A percentile compares a stretch with the other conserved stretches of the same genome.
Evolutionary conservation across 2,113 vertebrate genomes (phyloP).

Genomic region (Gymnarchus niloticus): DNA sequence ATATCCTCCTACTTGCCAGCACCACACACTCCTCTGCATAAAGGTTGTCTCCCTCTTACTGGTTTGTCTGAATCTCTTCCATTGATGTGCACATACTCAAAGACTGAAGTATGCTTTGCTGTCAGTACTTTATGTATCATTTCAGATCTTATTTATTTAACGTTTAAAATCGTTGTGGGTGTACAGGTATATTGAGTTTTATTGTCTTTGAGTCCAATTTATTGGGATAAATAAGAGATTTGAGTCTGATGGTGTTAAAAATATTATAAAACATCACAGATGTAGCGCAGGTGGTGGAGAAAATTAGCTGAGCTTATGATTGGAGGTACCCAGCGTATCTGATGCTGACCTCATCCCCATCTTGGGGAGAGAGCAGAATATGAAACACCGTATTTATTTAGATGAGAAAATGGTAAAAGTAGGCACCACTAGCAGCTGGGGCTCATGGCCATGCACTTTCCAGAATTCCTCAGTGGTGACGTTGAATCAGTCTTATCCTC

Average conservation of each 20-base stretch:
- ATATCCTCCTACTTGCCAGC: not conserved
- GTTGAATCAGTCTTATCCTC: not conserved
- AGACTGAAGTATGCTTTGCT: constrained; percentile 39
- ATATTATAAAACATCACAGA: not conserved
- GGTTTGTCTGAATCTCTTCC: not conserved
- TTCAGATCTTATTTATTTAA: constrained; percentile 64
- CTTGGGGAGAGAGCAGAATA: not conserved
- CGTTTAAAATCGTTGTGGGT: constrained; percentile 21
- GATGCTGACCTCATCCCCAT: not conserved
- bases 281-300: not conserved
- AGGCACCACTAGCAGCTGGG: not conserved
- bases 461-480: not conserved
- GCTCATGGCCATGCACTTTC: not conserved
- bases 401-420: not conserved
- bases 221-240: not conserved
- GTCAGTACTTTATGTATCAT: constrained; percentile 58
- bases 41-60: not conserved
- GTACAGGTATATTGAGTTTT: constrained; percentile 27
- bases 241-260: not conserved
- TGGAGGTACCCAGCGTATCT: not conserved
- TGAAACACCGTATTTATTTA: constrained; percentile 8
- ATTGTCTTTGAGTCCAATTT: constrained; percentile 5
- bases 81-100: constrained; percentile 54
- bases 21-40: not conserved
- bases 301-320: not conserved